These are phyloP conservation scores for Semibalanus balanoides DNA, from an alignment of 1,140 invertebrate genomes.

Conservation along the genomic window DNA sequence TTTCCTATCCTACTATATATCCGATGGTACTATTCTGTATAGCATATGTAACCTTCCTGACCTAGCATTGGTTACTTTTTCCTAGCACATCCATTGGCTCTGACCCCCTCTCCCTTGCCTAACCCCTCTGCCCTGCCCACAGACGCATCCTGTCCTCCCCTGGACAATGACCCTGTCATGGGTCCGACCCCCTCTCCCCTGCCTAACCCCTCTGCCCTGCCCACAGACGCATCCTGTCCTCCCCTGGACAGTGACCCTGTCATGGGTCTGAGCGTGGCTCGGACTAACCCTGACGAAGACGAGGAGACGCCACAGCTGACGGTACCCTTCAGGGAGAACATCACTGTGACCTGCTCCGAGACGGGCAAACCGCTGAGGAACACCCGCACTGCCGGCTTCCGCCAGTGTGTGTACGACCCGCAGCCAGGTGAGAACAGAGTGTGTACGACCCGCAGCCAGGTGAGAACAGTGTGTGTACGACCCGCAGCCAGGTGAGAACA, in stretches of 20 bases:
- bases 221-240: conserved; percentile 71
- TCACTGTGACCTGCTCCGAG: conserved; percentile 63
- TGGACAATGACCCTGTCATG: conserved; percentile 76
- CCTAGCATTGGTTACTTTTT: too few relatives aligned
- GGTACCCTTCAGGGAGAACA: conserved; percentile 77
- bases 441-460: too few relatives aligned
- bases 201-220: conserved; percentile 11
- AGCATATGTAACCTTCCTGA: too few relatives aligned
- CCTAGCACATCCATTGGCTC: too few relatives aligned
- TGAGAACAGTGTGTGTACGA: too few relatives aligned
- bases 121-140: conserved; percentile 23
- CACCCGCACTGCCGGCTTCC: conserved; percentile 62
- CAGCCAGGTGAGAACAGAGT: conserved; percentile 41
- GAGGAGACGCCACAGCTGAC: conserved; percentile 26
- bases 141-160: conserved; percentile 77
- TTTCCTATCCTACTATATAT: too few relatives aligned
- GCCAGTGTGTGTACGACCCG: conserved; percentile 91
- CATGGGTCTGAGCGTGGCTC: conserved; percentile 60
- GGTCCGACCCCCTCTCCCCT: too few relatives aligned
- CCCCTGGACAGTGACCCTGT: conserved; percentile 74
- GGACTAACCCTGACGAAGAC: conserved; percentile 59
- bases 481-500: too few relatives aligned
- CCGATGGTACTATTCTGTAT: too few relatives aligned
- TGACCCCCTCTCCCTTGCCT: too few relatives aligned
- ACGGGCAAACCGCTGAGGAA: conserved; percentile 59